Evolutionary conservation across 2,113 vertebrate species (phyloP).

Genomic region (Ptychochromis oligacanthus): DNA sequence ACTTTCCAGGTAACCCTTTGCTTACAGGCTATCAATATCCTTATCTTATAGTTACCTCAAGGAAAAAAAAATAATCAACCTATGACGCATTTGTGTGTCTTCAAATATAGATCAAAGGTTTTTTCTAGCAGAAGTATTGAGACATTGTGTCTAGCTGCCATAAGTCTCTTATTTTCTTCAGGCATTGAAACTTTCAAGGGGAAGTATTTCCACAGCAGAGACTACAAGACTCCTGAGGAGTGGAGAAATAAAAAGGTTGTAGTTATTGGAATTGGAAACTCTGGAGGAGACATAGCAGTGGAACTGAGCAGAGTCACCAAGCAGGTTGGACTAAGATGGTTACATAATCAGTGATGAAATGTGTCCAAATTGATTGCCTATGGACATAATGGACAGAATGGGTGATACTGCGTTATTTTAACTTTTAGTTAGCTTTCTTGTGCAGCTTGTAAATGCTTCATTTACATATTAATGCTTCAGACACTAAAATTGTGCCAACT

Average conservation of each 20-base stretch:
- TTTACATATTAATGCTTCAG: neutral
- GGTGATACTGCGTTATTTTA: no score
- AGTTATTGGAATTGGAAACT: slow-evolving; percentile 83
- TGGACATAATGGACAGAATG: no score
- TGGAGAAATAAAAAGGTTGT: slow-evolving; percentile 86
- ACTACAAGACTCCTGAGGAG: slow-evolving; percentile 85
- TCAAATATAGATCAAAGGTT: no score
- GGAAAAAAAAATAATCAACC: no score
- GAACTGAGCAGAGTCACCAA: slow-evolving; percentile 89
- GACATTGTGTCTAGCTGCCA: no score
- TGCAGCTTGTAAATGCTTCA: neutral
- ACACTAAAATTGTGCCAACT: neutral
- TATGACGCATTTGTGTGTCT: no score
- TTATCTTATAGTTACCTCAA: no score
- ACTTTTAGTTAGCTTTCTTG: neutral
- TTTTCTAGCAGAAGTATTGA: no score
- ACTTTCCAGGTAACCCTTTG: slow-evolving; percentile 85
- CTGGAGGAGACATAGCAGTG: slow-evolving; percentile 85
- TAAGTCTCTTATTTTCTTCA: slow-evolving; percentile 47
- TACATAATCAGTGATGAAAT: neutral
- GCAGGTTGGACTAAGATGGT: slow-evolving; percentile 79
- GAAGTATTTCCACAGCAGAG: slow-evolving; percentile 88
- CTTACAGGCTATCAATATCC: neutral
- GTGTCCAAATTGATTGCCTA: no score
- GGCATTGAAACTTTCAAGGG: slow-evolving; percentile 91